Conservation (phyloP, 2,888 invertebrate genomes). For the Masnerella sp. region DNA sequence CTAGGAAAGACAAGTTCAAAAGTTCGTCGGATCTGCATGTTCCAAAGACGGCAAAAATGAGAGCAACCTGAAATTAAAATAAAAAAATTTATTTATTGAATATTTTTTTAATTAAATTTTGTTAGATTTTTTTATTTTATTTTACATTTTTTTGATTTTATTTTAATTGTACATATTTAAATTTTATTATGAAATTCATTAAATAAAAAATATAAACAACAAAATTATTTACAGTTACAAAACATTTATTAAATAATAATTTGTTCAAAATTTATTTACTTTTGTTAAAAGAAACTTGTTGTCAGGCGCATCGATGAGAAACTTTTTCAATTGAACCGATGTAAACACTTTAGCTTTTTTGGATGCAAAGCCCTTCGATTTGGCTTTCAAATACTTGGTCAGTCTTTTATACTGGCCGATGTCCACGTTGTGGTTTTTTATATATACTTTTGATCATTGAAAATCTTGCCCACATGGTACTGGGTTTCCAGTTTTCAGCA, state of each 20-base stretch:
- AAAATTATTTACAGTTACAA: neutral
- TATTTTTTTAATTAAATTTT: slow-evolving; percentile 5
- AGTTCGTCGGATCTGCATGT: neutral
- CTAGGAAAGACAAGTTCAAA: neutral
- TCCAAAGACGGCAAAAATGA: slow-evolving; percentile 3
- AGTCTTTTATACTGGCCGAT: neutral
- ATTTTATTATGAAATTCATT: no score
- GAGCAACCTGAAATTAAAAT: slow-evolving; percentile 1
- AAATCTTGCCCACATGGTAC: slow-evolving; percentile 12
- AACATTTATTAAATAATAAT: neutral
- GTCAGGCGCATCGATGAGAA: slow-evolving; percentile 5
- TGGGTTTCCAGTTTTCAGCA: slow-evolving; percentile 10
- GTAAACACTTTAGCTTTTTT: slow-evolving; percentile 11
- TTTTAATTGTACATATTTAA: neutral
- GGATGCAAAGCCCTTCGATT: neutral
- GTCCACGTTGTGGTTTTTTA: slow-evolving; percentile 3
- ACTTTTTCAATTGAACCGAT: neutral
- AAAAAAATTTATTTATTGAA: slow-evolving; percentile 2
- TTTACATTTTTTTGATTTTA: neutral
- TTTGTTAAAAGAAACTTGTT: slow-evolving; percentile 14
- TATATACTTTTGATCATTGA: slow-evolving; percentile 6
- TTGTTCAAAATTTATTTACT: slow-evolving; percentile 1
- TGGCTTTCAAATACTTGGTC: neutral
- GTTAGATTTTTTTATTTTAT: slow-evolving; percentile 3
- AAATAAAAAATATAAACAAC: no score